phyloP scores from a whole-genome alignment of 2,888 invertebrate genomes.

The Eilema sororculum region DNA sequence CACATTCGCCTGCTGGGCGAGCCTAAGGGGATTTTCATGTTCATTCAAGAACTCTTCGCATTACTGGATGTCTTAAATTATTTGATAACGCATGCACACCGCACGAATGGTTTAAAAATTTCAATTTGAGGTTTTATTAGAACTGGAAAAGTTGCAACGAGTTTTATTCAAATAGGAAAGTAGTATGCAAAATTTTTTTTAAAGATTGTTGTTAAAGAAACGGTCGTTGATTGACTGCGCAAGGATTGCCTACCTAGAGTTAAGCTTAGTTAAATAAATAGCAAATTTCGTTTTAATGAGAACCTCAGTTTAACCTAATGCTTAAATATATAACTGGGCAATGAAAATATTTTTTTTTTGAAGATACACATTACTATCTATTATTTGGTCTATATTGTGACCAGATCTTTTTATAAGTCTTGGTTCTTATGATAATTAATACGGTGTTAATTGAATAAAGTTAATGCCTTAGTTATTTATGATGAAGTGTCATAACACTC shows the following conservation, averaged over 20 bases:
- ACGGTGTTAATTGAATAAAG: too few relatives aligned
- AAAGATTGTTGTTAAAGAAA: background rate
- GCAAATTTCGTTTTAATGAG: background rate
- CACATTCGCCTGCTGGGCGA: slow-evolving; percentile 45
- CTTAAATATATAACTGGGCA: slow-evolving; percentile 30
- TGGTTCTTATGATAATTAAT: too few relatives aligned
- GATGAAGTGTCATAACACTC: too few relatives aligned
- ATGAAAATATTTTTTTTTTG: slow-evolving; percentile 63
- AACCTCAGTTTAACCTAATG: slow-evolving; percentile 32
- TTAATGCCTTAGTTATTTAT: background rate
- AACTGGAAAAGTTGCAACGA: background rate
- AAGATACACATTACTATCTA: too few relatives aligned
- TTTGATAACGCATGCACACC: background rate
- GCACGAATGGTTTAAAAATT: background rate
- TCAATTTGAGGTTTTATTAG: background rate
- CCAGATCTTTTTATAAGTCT: too few relatives aligned
- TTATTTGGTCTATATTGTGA: too few relatives aligned
- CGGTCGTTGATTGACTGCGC: background rate
- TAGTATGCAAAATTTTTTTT: background rate
- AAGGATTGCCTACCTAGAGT: background rate
- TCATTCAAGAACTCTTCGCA: slow-evolving; percentile 36
- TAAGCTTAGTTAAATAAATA: slow-evolving; percentile 11
- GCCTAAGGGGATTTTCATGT: slow-evolving; percentile 59
- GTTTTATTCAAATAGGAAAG: background rate
- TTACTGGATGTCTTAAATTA: slow-evolving; percentile 14